Base-by-base conservation (phyloP, 2,797 vertebrate species). In the Gouania willdenowi region DNA sequence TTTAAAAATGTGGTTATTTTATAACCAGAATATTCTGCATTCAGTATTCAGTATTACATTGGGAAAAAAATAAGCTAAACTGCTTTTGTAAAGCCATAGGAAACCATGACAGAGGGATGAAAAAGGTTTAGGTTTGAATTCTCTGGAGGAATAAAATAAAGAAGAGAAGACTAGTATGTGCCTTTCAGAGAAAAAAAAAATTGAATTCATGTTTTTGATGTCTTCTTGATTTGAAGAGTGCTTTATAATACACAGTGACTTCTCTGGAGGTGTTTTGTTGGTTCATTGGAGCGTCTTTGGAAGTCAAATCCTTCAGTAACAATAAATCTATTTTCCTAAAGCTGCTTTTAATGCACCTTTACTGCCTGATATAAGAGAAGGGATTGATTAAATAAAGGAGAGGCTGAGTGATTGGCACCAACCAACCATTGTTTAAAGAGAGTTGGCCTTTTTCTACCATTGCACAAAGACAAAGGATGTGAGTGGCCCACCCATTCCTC, bases 231-330 rank as follows among this genome's bases (percentile, higher is more conserved):
- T 78, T 69, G 79, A 40, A 53, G 45, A 46, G 45, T 14, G 31
- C 48, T 55, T 41, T 42, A 40, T 77, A 69, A 66, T 66, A 61
- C 61, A 67, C 52, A 37, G 38, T 55, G 66, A 77, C 66, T 66
- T 65, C 49, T 75, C 58, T 38, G 27, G 42, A 63, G 60, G 59
- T 43, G 43, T 74, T 77, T 71, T 66, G 66, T 78, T 77, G 64
- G 66, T 57, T 65, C 46, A 34, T 20, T 60, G 46, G 16, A 25
- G 47, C 15, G 5, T 2, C 15, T 51, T 41, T 60, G 54, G 57
- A 66, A 41, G 41, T 32, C 22, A 25, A 49, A 35, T 25, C 19
- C 23, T 49, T 33, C 30, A 13, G 24, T 42, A 38, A 53, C 48
- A 31, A 20, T 19, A 43, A 43, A 57, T 47, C 30, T 65, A 71